These are phyloP conservation scores for Platycheirus rosarum DNA, from an alignment of 2,888 invertebrate genomes.

Conservation along the genomic window DNA sequence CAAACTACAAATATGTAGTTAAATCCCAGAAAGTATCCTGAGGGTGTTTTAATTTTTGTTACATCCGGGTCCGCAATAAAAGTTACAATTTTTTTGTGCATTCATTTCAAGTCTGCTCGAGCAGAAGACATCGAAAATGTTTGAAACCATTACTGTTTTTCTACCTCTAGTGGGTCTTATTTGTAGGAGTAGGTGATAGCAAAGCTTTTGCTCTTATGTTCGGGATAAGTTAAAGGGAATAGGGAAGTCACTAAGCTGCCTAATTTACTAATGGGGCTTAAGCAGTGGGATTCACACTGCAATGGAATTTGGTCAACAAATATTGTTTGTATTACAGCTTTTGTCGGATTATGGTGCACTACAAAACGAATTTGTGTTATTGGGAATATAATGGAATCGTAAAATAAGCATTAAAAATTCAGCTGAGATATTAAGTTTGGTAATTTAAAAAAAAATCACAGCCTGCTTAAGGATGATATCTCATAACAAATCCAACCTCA, in stretches of 20 bases:
- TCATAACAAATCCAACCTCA: too few species aligned
- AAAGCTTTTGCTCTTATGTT: not conserved
- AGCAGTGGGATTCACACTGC: slow-evolving; percentile 16
- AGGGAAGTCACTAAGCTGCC: slow-evolving; percentile 5
- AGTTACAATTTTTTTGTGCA: slow-evolving; percentile 4
- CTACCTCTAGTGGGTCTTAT: not conserved
- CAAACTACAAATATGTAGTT: slow-evolving; percentile 41
- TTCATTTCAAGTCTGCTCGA: not conserved
- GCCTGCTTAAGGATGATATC: too few species aligned
- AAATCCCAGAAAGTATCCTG: slow-evolving; percentile 44
- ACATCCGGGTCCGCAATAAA: slow-evolving; percentile 23
- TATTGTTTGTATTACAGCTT: too few species aligned
- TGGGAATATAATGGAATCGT: not conserved
- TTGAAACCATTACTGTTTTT: slow-evolving; percentile 34
- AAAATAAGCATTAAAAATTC: too few species aligned
- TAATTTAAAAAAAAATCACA: too few species aligned
- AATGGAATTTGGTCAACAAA: slow-evolving; percentile 30
- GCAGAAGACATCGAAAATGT: slow-evolving; percentile 37
- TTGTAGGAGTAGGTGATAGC: not conserved
- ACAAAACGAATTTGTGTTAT: slow-evolving; percentile 29
- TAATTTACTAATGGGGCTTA: slow-evolving; percentile 63
- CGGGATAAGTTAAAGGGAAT: slow-evolving; percentile 28
- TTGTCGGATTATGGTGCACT: slow-evolving; percentile 48
- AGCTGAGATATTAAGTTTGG: too few species aligned
- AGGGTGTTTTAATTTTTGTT: slow-evolving; percentile 54